These are phyloP conservation scores for Bembecia ichneumoniformis DNA, from an alignment of 2,888 invertebrate genomes.

Conservation along the genomic window DNA sequence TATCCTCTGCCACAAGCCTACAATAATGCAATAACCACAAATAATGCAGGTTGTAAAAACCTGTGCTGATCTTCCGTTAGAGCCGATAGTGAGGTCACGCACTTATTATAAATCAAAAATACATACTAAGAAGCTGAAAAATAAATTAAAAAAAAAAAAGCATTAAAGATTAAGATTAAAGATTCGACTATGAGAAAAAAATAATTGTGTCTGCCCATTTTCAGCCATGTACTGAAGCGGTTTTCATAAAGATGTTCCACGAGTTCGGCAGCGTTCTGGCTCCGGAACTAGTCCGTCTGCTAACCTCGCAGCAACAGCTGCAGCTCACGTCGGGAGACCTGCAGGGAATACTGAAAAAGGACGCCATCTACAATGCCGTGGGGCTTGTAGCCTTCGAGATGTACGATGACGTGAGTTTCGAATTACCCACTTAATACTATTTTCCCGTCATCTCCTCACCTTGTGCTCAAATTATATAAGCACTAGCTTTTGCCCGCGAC, in stretches of 20 bases:
- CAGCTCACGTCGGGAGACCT: constrained; percentile 81
- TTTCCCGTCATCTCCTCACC: background rate
- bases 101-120: no score
- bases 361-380: constrained; percentile 94
- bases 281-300: constrained; percentile 80
- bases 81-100: no score
- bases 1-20: no score
- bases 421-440: no score
- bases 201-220: constrained; percentile 11
- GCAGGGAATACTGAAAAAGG: constrained; percentile 86
- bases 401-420: constrained; percentile 84
- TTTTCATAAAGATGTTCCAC: constrained; percentile 88
- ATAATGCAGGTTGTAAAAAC: no score
- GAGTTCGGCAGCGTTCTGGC: constrained; percentile 81
- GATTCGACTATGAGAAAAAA: no score
- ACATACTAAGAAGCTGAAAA: no score
- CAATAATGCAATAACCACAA: no score
- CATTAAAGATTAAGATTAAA: no score
- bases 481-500: no score
- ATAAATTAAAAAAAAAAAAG: no score
- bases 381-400: constrained; percentile 91
- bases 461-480: background rate
- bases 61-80: no score
- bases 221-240: constrained; percentile 89
- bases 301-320: constrained; percentile 78